Base-by-base conservation (phyloP, 2,113 vertebrate genomes). In the Eonycteris spelaea region DNA sequence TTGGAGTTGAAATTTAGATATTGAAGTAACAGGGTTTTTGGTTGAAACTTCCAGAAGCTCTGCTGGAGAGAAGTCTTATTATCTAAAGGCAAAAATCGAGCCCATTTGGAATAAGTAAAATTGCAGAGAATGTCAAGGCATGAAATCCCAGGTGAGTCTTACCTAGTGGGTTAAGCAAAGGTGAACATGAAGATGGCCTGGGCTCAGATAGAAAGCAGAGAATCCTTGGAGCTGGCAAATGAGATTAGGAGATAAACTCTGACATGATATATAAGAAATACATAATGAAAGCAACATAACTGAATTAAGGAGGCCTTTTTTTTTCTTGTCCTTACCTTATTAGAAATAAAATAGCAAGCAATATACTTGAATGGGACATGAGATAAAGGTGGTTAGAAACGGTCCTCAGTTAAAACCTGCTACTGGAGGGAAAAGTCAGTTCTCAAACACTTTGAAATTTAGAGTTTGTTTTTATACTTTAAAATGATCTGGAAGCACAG, bases 371-470 rank as follows among this genome's bases (percentile, higher is more conserved):
- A 59, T 61, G 51, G 33, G 67, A 92, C 3, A n/a, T 83, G 8
- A 86, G 45, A 70, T 85, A 67, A 75, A 92, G 8, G 16, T 86
- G 45, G 28, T 84, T 95, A 85, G 71, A 73, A 74, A 70, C 67
- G 43, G 13, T 63, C 45, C 15, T 71, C 85, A 48, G 38, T 91
- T 96, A 77, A 93, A 92, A 96, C n/a, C 40, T 63, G 16, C 5
- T 74, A 14, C 24, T 91, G 43, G 55, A 40, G 77, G 26, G 26
- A 71, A 77, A 91, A 67, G 16, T 10, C 80, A 55, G 1, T 91
- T 74, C 55, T 96, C 65, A 95, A 82, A 70, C 45, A 82, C 77
- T 95, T 80, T 89, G 74, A 90, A 87, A 91, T 94, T 35, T 21
- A 82, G 5, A 77, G 28, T 86, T 92, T 94, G 55, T 95, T 88